Base-by-base conservation (phyloP, 2,113 vertebrate genomes). In the Anseranas semipalmata region DNA sequence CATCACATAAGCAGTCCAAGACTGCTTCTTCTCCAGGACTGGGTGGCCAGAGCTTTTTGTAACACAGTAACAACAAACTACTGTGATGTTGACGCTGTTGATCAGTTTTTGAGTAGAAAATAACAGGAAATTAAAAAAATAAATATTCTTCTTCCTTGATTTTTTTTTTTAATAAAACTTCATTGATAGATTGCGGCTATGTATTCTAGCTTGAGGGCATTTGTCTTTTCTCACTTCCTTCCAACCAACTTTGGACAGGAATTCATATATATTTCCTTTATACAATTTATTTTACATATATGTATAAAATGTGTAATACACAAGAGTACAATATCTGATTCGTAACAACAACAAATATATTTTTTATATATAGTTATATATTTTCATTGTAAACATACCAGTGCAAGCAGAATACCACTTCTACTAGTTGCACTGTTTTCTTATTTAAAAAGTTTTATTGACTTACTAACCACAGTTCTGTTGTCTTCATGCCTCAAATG, bases 1-100 rank as follows among this genome's bases (percentile, higher is more conserved):
- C 15, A 6, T 32, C 43, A 41, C 0, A 0, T 1, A 39, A 24
- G 19, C 39, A 14, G 50, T 45, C 5, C 15, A 13, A 50, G 21
- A 59, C 85, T 50, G 55, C n/a, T 70, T 32, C 43, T 45, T n/a
- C 20, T 78, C 12, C 41, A 43, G 30, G 39, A 32, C 12, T 28
- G 33, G 37, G n/a, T 48, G 55, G 39, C 4, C 43, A 65, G 35
- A 37, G 53, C 8, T 35, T 52, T 50, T 5, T 60, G 53, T 63
- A 63, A 58, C 22, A 32, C 25, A 15, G 4, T 45, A 48, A 55
- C 20, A 37, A 22, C 28, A 28, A 41, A 24, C 53, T 58, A 35
- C 30, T 43, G 18, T 22, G 33, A 17, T 72, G 9, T 21, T 82
- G 48, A 65, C n/a, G 39, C 6, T 12, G 48, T 59, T 60, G 20